phyloP scores from a whole-genome alignment of 1,140 invertebrate genomes.

The Trypoxylus dichotomus region DNA sequence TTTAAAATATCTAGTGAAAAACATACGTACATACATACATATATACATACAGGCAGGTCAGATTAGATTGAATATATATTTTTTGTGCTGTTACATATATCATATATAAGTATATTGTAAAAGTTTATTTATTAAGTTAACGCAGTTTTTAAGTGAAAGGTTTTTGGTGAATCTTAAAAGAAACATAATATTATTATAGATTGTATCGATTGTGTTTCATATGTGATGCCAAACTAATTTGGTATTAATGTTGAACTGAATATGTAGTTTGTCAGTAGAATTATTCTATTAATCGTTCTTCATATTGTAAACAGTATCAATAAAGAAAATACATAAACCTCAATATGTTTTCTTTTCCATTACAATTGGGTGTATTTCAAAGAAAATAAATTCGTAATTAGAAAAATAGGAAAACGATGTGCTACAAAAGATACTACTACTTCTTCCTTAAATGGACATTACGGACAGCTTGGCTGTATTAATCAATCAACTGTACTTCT shows the following conservation, averaged over 20 bases:
- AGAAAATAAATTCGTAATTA: too few relatives aligned
- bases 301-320: slow-evolving; percentile 21
- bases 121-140: slow-evolving; percentile 9
- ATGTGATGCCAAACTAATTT: background rate
- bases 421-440: too few relatives aligned
- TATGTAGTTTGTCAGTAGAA: slow-evolving; percentile 24
- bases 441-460: too few relatives aligned
- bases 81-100: slow-evolving; percentile 9
- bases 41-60: background rate
- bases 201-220: slow-evolving; percentile 6
- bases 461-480: too few relatives aligned
- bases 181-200: background rate
- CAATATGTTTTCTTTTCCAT: background rate
- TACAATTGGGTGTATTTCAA: too few relatives aligned
- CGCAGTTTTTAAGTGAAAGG: background rate
- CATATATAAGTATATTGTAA: slow-evolving; percentile 4
- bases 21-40: background rate
- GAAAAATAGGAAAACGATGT: too few relatives aligned
- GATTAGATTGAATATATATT: slow-evolving; percentile 9
- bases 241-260: slow-evolving; percentile 30
- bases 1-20: background rate
- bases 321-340: background rate
- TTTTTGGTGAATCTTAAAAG: background rate
- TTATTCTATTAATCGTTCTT: slow-evolving; percentile 16
- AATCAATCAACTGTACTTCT: too few relatives aligned